A percentile compares a stretch with the other conserved stretches of the same genome.
phyloP scores from a whole-genome alignment of 1,140 invertebrate species.

The Pseudachorutes palmiensis region DNA sequence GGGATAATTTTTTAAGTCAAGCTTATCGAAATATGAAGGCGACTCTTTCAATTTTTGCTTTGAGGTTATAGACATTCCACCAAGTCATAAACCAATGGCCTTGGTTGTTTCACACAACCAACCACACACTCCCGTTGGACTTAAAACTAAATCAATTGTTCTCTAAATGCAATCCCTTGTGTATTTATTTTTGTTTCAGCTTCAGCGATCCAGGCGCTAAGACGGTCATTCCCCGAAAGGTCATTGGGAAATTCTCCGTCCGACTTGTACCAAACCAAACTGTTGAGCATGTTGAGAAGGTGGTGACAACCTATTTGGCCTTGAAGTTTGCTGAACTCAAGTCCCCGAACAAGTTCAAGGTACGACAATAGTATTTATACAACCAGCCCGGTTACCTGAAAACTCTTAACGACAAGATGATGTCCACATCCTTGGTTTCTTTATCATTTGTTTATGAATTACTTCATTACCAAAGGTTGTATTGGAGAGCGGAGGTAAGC shows the following conservation, averaged over 20 bases:
- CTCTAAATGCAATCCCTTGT: neutral
- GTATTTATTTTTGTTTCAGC: neutral
- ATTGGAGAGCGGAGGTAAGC: constrained; percentile 68
- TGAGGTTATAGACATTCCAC: no score
- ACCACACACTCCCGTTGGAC: no score
- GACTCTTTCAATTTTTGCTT: no score
- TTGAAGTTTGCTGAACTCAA: constrained; percentile 58
- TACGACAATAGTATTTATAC: constrained; percentile 46
- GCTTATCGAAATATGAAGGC: no score
- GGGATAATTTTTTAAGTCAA: no score
- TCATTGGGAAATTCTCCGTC: constrained; percentile 93
- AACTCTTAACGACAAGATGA: no score
- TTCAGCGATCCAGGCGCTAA: constrained; percentile 71
- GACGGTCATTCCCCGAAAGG: constrained; percentile 90
- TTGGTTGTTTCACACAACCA: no score
- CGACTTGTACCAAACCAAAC: constrained; percentile 86
- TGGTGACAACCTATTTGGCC: constrained; percentile 63
- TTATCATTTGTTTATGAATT: no score
- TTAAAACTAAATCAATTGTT: constrained; percentile 47
- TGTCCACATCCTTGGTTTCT: no score
- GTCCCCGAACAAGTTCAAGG: constrained; percentile 78
- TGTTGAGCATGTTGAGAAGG: constrained; percentile 63
- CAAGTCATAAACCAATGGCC: no score
- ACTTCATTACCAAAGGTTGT: no score
- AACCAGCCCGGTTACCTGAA: no score